A percentile compares a stretch with the other conserved stretches of the same genome.
phyloP scores from a whole-genome alignment of 2,113 vertebrate species.

The Microtus oregoni region DNA sequence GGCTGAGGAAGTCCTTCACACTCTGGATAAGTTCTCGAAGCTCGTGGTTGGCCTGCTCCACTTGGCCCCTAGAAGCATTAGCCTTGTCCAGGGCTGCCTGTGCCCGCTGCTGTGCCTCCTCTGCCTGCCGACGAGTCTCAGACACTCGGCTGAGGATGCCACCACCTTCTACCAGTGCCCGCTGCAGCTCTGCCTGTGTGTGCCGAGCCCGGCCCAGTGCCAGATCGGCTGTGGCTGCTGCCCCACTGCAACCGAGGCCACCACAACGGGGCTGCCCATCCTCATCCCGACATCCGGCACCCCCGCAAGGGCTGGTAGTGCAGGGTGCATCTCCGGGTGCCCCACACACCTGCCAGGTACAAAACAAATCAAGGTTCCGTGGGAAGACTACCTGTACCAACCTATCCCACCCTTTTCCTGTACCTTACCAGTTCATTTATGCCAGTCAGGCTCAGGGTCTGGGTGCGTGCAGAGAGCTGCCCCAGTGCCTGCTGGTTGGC shows the following conservation, averaged over 20 bases:
- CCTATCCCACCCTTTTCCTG: background rate
- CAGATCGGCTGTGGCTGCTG: conserved; percentile 90
- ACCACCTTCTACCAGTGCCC: conserved; percentile 92
- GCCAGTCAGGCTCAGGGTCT: conserved; percentile 89
- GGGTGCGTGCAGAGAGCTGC: conserved; percentile 86
- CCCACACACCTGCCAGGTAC: conserved; percentile 92
- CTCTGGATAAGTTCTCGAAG: conserved; percentile 96
- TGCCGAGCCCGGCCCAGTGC: conserved; percentile 92
- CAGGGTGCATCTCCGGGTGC: conserved; percentile 90
- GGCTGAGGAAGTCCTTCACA: conserved; percentile 95
- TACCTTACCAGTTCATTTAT: conserved; percentile 94
- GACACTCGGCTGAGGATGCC: conserved; percentile 91
- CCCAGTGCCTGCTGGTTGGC: conserved; percentile 91
- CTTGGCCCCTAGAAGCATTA: conserved; percentile 91
- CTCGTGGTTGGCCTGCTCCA: conserved; percentile 95
- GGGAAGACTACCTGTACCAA: background rate
- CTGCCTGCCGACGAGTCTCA: conserved; percentile 93
- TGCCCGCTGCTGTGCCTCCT: conserved; percentile 91
- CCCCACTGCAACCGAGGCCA: conserved; percentile 94
- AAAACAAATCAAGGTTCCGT: conserved; percentile 46
- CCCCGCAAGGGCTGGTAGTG: conserved; percentile 94
- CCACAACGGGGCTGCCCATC: conserved; percentile 94
- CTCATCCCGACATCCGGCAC: conserved; percentile 94
- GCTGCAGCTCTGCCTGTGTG: conserved; percentile 92
- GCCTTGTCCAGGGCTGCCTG: conserved; percentile 94